A percentile compares a stretch with the other conserved stretches of the same genome.
Conservation (phyloP, 2,888 invertebrate genomes). For the Tinea trinotella region DNA sequence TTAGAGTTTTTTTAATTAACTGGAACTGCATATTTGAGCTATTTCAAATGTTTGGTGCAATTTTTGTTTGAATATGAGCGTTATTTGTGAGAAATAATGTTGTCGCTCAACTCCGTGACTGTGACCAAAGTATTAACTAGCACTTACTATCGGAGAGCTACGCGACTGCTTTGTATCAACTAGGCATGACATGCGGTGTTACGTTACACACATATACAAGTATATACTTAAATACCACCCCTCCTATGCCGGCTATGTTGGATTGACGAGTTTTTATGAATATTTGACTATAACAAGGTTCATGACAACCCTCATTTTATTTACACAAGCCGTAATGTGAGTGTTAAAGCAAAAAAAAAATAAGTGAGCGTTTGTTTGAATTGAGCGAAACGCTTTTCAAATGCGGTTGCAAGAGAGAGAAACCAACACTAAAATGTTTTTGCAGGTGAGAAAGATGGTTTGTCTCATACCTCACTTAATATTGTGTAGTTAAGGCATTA, state of each 20-base stretch:
- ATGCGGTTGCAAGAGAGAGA: not conserved
- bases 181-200: constrained; percentile 40
- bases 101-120: not conserved
- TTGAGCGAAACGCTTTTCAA: not conserved
- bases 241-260: constrained; percentile 3
- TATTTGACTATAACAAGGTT: constrained; percentile 7
- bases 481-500: not conserved
- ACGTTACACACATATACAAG: constrained; percentile 36
- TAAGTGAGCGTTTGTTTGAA: not conserved
- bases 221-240: constrained; percentile 8
- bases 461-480: constrained; percentile 2
- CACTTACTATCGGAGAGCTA: constrained; percentile 15
- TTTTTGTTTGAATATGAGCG: too few relatives aligned
- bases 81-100: too few relatives aligned
- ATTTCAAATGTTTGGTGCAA: too few relatives aligned
- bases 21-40: too few relatives aligned
- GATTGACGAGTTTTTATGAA: constrained; percentile 10
- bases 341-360: not conserved
- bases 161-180: constrained; percentile 15
- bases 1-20: too few relatives aligned
- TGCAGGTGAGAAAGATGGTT: constrained; percentile 7
- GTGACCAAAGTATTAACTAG: constrained; percentile 7
- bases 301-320: constrained; percentile 11
- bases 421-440: not conserved
- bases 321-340: constrained; percentile 3